Conservation (phyloP, 2,113 vertebrate genomes). For the Furnarius figulus region DNA sequence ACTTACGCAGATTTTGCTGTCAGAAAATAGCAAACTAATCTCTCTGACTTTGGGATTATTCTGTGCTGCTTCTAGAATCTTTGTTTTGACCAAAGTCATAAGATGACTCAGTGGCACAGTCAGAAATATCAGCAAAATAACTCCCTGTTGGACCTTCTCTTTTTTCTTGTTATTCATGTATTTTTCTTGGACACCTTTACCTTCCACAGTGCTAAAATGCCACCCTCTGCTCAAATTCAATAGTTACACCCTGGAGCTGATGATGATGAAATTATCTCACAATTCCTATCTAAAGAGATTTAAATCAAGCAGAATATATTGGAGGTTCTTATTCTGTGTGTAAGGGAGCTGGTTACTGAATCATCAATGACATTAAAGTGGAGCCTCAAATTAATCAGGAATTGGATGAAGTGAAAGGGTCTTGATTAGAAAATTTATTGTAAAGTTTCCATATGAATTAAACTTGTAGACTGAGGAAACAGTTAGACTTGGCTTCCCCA, state of each 20-base stretch:
- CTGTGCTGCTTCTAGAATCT: not conserved
- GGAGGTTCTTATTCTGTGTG: not conserved
- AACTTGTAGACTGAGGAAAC: not conserved
- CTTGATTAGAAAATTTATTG: not conserved
- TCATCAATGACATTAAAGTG: not conserved
- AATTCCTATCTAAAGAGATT: not conserved
- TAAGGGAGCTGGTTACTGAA: not conserved
- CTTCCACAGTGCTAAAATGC: not conserved
- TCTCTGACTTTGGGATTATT: not conserved
- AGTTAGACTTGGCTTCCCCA: not conserved
- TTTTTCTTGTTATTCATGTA: not conserved
- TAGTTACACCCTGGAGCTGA: not conserved
- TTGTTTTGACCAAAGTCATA: not conserved
- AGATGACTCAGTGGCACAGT: not conserved
- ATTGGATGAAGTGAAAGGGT: not conserved
- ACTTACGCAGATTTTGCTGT: not conserved
- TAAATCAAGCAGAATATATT: not conserved
- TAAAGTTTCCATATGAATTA: not conserved
- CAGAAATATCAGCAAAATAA: not conserved
- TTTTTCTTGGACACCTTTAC: not conserved
- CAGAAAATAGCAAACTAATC: not conserved
- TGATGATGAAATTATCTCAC: not conserved
- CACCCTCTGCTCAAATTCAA: slow-evolving; percentile 10
- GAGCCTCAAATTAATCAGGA: slow-evolving; percentile 22
- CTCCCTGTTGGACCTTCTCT: not conserved